Conservation (phyloP, 2,888 invertebrate species). For the Leptinotarsa juncta region DNA sequence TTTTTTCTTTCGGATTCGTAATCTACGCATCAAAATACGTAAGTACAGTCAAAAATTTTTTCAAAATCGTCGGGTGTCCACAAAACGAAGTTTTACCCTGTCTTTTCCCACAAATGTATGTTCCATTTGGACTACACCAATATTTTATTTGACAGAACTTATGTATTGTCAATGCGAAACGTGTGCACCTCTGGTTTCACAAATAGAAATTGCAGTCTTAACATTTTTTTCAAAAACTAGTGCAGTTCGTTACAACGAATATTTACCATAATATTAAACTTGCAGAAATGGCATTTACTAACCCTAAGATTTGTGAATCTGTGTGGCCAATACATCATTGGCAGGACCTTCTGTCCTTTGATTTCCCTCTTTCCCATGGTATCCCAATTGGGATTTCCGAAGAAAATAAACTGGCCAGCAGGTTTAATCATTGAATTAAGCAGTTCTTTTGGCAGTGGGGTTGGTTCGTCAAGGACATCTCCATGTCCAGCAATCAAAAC, state of each 20-base stretch:
- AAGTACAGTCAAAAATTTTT: too few relatives aligned
- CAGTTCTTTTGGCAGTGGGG: conserved; percentile 76
- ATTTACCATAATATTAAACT: neutral
- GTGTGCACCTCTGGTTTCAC: too few relatives aligned
- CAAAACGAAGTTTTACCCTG: too few relatives aligned
- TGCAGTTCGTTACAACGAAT: neutral
- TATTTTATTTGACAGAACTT: too few relatives aligned
- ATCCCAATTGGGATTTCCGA: conserved; percentile 93
- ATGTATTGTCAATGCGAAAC: too few relatives aligned
- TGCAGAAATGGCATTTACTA: conserved; percentile 59
- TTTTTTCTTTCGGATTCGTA: too few relatives aligned
- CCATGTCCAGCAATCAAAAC: conserved; percentile 68
- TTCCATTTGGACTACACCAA: too few relatives aligned
- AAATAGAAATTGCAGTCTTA: too few relatives aligned
- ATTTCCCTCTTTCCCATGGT: conserved; percentile 83
- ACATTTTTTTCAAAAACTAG: neutral
- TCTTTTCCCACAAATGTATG: too few relatives aligned
- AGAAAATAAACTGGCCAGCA: conserved; percentile 81
- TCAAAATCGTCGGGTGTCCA: too few relatives aligned
- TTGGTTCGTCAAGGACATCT: conserved; percentile 70
- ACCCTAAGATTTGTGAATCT: conserved; percentile 78
- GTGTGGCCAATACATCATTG: conserved; percentile 86
- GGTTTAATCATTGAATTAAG: conserved; percentile 74
- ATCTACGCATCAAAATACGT: too few relatives aligned
- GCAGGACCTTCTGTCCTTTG: conserved; percentile 74